phyloP scores from a whole-genome alignment of 1,140 invertebrate genomes.

The Coptotermes formosanus region DNA sequence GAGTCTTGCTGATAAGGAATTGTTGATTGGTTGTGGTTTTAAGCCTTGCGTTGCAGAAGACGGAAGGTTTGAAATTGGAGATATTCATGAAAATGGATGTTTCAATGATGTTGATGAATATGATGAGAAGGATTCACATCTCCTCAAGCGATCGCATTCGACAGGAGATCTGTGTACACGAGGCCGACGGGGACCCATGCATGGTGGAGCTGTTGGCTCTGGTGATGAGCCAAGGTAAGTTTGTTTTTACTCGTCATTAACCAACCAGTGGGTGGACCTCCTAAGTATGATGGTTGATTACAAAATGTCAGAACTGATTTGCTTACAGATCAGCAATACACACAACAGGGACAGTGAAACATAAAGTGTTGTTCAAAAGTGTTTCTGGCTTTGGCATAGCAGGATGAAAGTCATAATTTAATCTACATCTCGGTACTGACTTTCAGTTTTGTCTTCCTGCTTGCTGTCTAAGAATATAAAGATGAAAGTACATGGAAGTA shows the following conservation, averaged over 20 bases:
- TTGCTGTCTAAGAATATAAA: too few species aligned
- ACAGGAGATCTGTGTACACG: slow-evolving; percentile 51
- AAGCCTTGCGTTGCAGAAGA: slow-evolving; percentile 44
- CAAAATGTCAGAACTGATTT: too few species aligned
- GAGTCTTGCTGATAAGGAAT: slow-evolving; percentile 29
- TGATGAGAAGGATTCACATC: slow-evolving; percentile 44
- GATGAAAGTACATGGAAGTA: too few species aligned
- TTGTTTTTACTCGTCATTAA: neutral
- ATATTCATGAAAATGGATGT: slow-evolving; percentile 51
- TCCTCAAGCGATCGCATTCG: slow-evolving; percentile 50
- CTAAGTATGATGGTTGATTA: too few species aligned
- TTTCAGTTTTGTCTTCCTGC: too few species aligned
- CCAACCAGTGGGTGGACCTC: too few species aligned
- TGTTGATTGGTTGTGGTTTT: slow-evolving; percentile 28
- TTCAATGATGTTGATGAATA: slow-evolving; percentile 48
- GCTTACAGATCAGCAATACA: too few species aligned
- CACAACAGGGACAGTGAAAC: too few species aligned
- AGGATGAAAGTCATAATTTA: too few species aligned
- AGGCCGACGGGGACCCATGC: slow-evolving; percentile 40
- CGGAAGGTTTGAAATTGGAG: slow-evolving; percentile 54
- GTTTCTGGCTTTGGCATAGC: too few species aligned
- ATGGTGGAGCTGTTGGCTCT: slow-evolving; percentile 23
- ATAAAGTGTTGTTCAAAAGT: too few species aligned
- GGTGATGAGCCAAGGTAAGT: slow-evolving; percentile 37
- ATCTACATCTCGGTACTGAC: too few species aligned